Evolutionary conservation across 2,113 vertebrate genomes (phyloP), one percentile per base, ranked within the genome.

Genomic region (Gasterosteus aculeatus): DNA sequence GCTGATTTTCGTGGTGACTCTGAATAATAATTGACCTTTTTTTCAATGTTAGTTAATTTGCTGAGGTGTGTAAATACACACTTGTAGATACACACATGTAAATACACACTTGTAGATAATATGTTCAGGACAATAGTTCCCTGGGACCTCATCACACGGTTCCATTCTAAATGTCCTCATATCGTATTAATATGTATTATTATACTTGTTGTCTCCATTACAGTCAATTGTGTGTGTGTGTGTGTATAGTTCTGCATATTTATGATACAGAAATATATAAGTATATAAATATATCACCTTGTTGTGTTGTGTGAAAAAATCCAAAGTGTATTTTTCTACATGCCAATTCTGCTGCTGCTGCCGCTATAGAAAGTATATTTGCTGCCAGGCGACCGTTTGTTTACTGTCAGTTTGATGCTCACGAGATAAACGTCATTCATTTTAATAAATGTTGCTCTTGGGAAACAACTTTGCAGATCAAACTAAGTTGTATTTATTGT

Each of bases 241-340:
- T 85, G 74, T 95, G 95, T 94, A 94, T 91, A 95, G 94, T 92
- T 94, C 91, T 95, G 61, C 76, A 93, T 93, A 93, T 95, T 94
- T 96, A 95, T 96, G 93, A 95, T 93, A 76, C 82, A 90, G 75
- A 90, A 95, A 94, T 95, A 96, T 94, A 94, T 77, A 75, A 82
- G 95, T 94, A 78, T 76, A 89, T 83, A 85, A 81, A 79, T 83
- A 75, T 85, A 80, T 82, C 66, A 83, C 68, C 69, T 67, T 80
- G 92, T 74, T 75, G 93, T 93, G 93, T 65, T 94, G 94, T 95
- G 93, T 90, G 91, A 94, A 84, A 62, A 94, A 95, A 85, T 94
- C 93, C 94, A 94, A 96, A 93, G 94, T 96, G 95, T 98, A 97
- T 97, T 97, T 97, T 98, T 98, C 94, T 97, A 97, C 94, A 95